These are phyloP conservation scores for Andricus grossulariae DNA, from an alignment of 1,140 invertebrate species.

Conservation along the genomic window DNA sequence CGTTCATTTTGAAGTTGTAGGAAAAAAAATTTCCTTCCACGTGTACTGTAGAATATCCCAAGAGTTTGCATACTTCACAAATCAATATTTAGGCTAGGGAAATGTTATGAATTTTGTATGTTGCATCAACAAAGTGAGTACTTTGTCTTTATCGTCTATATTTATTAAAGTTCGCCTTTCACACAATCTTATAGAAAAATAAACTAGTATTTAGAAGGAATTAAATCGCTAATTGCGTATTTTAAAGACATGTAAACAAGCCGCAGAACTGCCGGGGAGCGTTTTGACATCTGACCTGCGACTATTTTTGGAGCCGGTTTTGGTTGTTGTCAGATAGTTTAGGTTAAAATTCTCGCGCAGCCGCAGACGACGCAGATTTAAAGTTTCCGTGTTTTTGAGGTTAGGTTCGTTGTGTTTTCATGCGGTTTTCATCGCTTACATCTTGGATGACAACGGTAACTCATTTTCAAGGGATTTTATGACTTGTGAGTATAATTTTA, in stretches of 20 bases:
- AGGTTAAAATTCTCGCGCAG: no score
- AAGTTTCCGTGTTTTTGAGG: no score
- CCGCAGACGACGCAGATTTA: no score
- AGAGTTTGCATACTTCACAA: background rate
- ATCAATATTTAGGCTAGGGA: background rate
- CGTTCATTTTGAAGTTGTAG: background rate
- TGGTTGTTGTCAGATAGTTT: no score
- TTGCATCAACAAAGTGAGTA: no score
- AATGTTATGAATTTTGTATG: background rate
- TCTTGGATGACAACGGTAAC: no score
- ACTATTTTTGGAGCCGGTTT: background rate
- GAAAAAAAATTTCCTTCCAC: slow-evolving; percentile 16
- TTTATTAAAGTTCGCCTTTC: background rate
- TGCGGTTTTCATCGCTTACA: no score
- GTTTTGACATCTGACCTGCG: background rate
- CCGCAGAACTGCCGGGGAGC: slow-evolving; percentile 6
- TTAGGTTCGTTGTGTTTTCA: no score
- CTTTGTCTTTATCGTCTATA: background rate
- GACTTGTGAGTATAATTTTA: no score
- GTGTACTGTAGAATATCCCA: background rate
- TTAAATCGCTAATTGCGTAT: background rate
- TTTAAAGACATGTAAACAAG: background rate
- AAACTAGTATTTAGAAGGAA: background rate
- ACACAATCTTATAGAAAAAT: background rate
- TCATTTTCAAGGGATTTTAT: no score